Percentiles rank a stretch among this genome's conserved stretches.
These are phyloP conservation scores for Oxyruncus cristatus DNA, from an alignment of 2,113 vertebrate species.

Conservation along the genomic window DNA sequence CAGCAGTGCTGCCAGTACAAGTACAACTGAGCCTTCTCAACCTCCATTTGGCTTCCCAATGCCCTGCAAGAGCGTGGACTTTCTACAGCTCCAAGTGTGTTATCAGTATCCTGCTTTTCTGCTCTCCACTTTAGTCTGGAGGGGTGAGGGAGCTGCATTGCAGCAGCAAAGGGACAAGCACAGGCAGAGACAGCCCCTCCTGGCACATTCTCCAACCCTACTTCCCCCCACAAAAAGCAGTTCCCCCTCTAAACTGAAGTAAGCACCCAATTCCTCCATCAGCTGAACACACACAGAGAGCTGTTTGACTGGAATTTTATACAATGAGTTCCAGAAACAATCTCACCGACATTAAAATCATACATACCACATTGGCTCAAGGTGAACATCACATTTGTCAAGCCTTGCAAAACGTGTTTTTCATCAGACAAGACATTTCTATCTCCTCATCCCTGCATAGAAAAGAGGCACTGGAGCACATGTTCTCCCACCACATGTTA, in stretches of 20 bases:
- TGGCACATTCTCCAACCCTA: rapidly evolving
- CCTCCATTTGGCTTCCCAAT: neutral
- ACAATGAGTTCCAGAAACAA: neutral
- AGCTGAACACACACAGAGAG: neutral
- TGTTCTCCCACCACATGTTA: neutral
- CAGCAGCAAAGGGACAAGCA: neutral
- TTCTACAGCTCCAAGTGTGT: neutral
- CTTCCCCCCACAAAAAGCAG: neutral
- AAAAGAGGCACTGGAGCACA: neutral
- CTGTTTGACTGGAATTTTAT: neutral
- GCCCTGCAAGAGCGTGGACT: neutral
- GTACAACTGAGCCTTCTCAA: neutral
- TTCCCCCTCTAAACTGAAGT: neutral
- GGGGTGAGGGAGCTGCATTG: neutral
- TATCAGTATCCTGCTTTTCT: neutral
- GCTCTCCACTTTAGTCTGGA: neutral
- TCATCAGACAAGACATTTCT: neutral
- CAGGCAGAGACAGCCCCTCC: neutral
- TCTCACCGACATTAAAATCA: neutral
- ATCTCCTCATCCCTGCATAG: neutral
- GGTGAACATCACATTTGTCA: neutral
- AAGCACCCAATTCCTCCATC: neutral
- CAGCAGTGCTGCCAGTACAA: neutral
- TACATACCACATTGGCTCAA: neutral
- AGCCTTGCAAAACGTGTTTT: neutral